A percentile compares a stretch with the other conserved stretches of the same genome.
These are phyloP conservation scores for Temnothorax nylanderi DNA, from an alignment of 1,140 invertebrate genomes.

Conservation along the genomic window DNA sequence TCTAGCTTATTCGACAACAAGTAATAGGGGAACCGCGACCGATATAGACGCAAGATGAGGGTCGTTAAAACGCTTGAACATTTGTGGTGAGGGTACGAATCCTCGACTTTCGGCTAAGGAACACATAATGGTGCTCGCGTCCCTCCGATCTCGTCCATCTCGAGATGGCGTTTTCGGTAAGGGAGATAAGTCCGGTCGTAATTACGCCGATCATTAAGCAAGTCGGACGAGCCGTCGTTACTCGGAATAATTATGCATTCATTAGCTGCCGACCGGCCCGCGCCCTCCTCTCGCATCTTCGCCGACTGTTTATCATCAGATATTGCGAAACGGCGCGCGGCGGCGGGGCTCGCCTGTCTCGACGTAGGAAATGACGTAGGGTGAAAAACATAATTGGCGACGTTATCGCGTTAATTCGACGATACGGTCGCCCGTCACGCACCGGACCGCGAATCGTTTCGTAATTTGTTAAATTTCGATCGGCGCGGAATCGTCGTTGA, in stretches of 20 bases:
- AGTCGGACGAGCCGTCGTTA: conserved; percentile 46
- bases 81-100: not conserved
- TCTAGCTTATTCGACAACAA: not conserved
- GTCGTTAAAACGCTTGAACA: not conserved
- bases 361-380: conserved; percentile 34
- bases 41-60: not conserved
- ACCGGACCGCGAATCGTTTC: not conserved
- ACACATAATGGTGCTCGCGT: not conserved
- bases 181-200: conserved; percentile 25
- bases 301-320: conserved; percentile 40
- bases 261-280: conserved; percentile 25
- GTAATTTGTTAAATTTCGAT: conserved; percentile 29
- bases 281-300: conserved; percentile 14
- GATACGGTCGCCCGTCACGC: conserved; percentile 28
- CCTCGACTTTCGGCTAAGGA: not conserved
- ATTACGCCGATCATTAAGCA: conserved; percentile 58
- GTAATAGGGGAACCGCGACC: not conserved
- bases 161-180: conserved; percentile 27
- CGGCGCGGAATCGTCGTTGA: not conserved
- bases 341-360: not conserved
- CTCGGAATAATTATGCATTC: conserved; percentile 51
- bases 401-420: conserved; percentile 46
- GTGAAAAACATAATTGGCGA: conserved; percentile 41
- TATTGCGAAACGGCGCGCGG: conserved; percentile 32
- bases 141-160: not conserved